A percentile compares a stretch with the other conserved stretches of the same genome.
Conservation (phyloP, 2,888 invertebrate genomes). For the Eilema griseolum region DNA sequence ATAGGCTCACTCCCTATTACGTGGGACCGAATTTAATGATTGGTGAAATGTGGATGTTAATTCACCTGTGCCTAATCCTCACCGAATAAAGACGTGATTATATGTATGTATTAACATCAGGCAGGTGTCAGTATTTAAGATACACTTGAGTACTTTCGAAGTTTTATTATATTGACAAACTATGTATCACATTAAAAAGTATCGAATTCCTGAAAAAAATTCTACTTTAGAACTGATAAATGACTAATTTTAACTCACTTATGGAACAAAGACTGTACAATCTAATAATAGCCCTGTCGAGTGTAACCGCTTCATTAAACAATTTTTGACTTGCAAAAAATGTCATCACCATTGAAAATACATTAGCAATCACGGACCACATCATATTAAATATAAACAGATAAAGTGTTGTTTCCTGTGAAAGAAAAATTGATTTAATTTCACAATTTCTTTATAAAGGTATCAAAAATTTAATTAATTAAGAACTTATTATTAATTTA, state of each 20-base stretch:
- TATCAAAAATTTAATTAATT: not conserved
- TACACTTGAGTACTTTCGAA: too few relatives aligned
- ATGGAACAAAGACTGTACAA: slow-evolving; percentile 2
- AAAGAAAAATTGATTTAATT: not conserved
- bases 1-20: too few relatives aligned
- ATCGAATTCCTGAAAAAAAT: too few relatives aligned
- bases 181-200: too few relatives aligned
- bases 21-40: too few relatives aligned
- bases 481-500: not conserved
- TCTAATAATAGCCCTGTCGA: not conserved
- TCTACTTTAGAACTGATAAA: not conserved
- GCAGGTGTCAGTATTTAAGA: too few relatives aligned
- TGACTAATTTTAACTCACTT: not conserved
- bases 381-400: not conserved
- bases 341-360: not conserved
- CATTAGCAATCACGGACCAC: not conserved
- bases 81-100: too few relatives aligned
- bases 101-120: too few relatives aligned
- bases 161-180: too few relatives aligned
- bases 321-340: not conserved
- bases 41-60: too few relatives aligned
- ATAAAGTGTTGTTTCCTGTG: not conserved
- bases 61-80: too few relatives aligned
- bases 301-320: not conserved
- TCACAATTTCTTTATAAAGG: not conserved